Conservation (phyloP, 2,113 vertebrate species). For the Phalacrocorax pelagicus region DNA sequence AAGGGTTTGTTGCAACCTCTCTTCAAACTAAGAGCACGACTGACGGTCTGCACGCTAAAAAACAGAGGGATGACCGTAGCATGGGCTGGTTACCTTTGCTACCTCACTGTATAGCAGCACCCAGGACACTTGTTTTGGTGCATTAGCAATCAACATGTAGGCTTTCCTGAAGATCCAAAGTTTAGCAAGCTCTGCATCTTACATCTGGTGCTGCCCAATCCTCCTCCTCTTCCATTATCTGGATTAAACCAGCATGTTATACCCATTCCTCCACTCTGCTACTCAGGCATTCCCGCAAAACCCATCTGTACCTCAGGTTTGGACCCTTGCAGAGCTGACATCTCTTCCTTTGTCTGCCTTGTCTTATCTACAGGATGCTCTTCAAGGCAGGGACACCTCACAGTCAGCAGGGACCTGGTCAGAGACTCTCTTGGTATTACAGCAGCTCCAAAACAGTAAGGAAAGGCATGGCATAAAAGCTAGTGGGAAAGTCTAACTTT, state of each 20-base stretch:
- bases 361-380: background rate
- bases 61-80: background rate
- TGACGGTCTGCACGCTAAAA: background rate
- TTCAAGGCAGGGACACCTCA: background rate
- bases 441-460: background rate
- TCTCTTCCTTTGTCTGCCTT: background rate
- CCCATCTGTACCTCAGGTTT: background rate
- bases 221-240: rapidly evolving
- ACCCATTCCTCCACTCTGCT: background rate
- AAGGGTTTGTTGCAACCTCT: background rate
- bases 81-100: background rate
- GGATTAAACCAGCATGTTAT: background rate
- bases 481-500: background rate
- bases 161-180: background rate
- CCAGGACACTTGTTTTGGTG: background rate
- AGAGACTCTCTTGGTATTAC: background rate
- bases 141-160: background rate
- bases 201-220: background rate
- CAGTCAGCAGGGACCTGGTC: background rate
- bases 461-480: background rate
- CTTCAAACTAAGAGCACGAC: background rate
- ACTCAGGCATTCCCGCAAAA: background rate
- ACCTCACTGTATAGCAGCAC: rapidly evolving
- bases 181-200: background rate
- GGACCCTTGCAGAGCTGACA: background rate